A percentile compares a stretch with the other conserved stretches of the same genome.
Conservation (phyloP, 2,113 vertebrate genomes). For the Cyanocitta stelleri region DNA sequence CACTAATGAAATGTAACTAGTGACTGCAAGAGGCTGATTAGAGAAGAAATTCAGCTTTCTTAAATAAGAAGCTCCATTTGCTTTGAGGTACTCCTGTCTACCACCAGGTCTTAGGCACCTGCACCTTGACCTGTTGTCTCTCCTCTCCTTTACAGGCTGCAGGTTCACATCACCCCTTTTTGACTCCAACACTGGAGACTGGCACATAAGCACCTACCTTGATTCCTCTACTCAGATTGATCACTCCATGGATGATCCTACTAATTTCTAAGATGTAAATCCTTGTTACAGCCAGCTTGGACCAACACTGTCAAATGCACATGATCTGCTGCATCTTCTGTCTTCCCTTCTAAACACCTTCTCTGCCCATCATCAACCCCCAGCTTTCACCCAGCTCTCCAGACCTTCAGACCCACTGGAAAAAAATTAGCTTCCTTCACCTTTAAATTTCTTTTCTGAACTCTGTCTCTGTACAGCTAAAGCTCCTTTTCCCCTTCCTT, state of each 20-base stretch:
- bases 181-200: neutral
- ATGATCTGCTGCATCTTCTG: neutral
- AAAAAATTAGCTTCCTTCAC: neutral
- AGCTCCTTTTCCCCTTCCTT: neutral
- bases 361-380: neutral
- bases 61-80: neutral
- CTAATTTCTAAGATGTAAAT: neutral
- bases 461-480: neutral
- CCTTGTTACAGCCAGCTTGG: neutral
- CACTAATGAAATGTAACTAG: neutral
- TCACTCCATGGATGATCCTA: neutral
- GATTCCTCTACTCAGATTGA: neutral
- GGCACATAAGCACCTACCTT: neutral
- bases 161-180: neutral
- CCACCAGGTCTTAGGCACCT: neutral
- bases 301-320: neutral
- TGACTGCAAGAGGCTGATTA: neutral
- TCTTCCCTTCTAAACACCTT: neutral
- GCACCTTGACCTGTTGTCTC: neutral
- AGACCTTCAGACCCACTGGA: neutral
- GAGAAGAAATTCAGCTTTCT: neutral
- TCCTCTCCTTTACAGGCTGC: neutral
- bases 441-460: neutral
- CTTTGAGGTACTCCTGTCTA: neutral
- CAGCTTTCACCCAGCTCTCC: neutral